Evolutionary conservation across 2,113 vertebrate species (phyloP).

Genomic region (Dasyprocta punctata): DNA sequence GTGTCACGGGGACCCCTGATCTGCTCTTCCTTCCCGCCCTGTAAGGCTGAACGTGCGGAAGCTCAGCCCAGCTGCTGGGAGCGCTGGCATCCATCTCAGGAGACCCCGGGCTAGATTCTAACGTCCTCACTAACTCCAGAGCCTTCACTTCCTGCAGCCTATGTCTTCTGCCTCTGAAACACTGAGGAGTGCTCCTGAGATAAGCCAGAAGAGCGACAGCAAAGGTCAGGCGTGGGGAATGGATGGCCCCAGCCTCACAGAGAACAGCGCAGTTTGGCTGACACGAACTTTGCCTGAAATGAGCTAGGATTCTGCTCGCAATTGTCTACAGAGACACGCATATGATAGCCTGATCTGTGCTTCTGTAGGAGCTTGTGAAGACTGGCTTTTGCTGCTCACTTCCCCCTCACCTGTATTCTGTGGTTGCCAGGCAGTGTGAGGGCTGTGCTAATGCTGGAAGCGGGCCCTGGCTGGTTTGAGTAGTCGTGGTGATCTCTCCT

Average conservation of each 20-base stretch:
- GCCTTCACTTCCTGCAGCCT: neutral
- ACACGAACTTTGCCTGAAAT: neutral
- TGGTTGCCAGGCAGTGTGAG: neutral
- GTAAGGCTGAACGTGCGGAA: neutral
- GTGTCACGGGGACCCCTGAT: neutral
- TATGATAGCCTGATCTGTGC: neutral
- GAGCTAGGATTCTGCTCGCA: neutral
- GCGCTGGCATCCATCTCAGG: neutral
- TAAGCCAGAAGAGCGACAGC: neutral
- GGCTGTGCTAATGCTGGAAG: neutral
- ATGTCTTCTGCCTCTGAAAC: neutral
- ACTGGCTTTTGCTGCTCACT: neutral
- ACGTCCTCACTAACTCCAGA: neutral
- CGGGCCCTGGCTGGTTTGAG: neutral
- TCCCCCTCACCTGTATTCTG: neutral
- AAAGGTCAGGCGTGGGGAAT: neutral
- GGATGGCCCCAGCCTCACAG: neutral
- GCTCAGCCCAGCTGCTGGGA: neutral
- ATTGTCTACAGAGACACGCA: neutral
- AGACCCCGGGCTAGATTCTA: neutral
- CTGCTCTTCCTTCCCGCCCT: neutral
- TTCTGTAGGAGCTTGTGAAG: neutral
- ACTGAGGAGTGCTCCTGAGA: neutral
- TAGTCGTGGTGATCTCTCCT: neutral
- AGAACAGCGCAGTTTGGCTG: neutral